Evolutionary conservation across 2,797 vertebrate genomes (phyloP).

Genomic region (Acanthurus tractus): DNA sequence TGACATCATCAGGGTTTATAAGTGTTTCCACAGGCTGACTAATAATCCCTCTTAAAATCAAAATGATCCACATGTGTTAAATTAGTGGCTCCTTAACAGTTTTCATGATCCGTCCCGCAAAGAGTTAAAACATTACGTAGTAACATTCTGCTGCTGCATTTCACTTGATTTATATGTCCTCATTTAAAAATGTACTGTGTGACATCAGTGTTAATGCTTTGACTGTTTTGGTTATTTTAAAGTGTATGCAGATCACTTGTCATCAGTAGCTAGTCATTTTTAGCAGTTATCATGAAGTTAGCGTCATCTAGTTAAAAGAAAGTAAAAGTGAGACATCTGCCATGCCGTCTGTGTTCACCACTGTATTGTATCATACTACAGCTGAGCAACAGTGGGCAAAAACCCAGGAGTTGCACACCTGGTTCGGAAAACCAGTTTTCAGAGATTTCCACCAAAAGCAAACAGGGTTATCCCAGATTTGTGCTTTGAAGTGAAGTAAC

Average conservation of each 20-base stretch:
- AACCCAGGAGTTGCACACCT: background rate
- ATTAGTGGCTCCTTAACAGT: background rate
- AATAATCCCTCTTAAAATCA: no score
- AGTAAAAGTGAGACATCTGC: background rate
- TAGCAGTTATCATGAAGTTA: no score
- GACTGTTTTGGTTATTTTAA: no score
- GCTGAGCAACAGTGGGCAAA: background rate
- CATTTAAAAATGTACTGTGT: background rate
- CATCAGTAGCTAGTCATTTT: no score
- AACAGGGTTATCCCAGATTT: slow-evolving; percentile 31
- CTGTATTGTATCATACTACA: background rate
- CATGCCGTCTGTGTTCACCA: background rate
- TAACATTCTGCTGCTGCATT: background rate
- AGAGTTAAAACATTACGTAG: background rate
- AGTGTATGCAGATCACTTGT: no score
- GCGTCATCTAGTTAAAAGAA: no score
- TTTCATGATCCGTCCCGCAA: background rate
- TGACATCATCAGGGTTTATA: background rate
- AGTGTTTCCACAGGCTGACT: background rate
- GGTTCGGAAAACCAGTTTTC: background rate
- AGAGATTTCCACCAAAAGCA: slow-evolving; percentile 14
- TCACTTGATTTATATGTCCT: background rate
- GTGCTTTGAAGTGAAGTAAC: slow-evolving; percentile 49
- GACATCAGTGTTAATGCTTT: background rate
- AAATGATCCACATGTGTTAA: background rate